Conservation (phyloP, 1,140 invertebrate species). For the Papilio glaucus region DNA sequence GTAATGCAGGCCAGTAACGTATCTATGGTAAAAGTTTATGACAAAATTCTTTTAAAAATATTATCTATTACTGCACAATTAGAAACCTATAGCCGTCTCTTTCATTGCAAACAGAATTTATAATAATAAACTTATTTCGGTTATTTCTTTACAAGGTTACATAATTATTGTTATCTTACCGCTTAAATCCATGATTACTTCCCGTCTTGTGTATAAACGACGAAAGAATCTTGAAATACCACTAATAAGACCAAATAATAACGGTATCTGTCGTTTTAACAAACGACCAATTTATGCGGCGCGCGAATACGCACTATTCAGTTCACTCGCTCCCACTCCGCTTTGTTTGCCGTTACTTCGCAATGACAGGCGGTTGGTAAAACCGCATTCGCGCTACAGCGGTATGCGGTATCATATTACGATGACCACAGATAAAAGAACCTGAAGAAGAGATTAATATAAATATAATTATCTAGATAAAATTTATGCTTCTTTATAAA, state of each 20-base stretch:
- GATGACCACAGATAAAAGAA: no score
- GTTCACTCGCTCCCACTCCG: not conserved
- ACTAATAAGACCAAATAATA: not conserved
- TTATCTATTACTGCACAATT: not conserved
- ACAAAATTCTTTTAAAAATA: not conserved
- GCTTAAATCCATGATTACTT: not conserved
- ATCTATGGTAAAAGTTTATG: not conserved
- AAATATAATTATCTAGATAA: no score
- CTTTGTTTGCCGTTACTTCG: slow-evolving; percentile 4
- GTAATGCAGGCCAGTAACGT: not conserved
- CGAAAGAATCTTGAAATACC: not conserved
- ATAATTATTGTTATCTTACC: not conserved
- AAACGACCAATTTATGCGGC: not conserved
- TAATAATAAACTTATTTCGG: not conserved
- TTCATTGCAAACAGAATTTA: not conserved
- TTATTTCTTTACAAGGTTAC: not conserved
- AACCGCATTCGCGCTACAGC: not conserved
- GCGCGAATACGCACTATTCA: slow-evolving; percentile 7
- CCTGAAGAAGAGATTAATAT: no score
- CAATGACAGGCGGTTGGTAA: not conserved
- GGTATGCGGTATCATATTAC: not conserved
- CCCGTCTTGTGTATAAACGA: not conserved
- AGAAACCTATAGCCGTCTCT: slow-evolving; percentile 4
- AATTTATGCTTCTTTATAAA: no score
- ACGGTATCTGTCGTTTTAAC: not conserved